Base-by-base conservation (phyloP, 2,888 invertebrate species). In the Lasioglossum pauxillum region DNA sequence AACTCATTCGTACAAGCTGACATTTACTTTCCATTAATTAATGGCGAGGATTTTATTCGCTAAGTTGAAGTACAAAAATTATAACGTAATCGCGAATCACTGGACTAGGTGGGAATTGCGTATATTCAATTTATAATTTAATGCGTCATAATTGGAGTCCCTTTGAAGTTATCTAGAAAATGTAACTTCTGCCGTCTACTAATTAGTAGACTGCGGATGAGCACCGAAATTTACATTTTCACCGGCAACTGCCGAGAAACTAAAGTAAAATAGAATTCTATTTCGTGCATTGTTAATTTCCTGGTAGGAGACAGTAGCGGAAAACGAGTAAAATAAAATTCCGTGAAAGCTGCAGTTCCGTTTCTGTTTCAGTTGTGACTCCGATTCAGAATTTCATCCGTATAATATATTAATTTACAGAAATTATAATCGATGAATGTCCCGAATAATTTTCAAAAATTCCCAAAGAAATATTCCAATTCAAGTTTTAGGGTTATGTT, bases 241-340 rank as follows among this genome's bases (percentile, higher is more conserved):
- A 64, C 27, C 64, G 64, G 5, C 31, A 16, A 64, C 64, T 64
- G 64, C 16, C 16, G 16, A 27, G 64, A 64, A 31, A 31, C 64
- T 31, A 31, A 57, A 64, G 64, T 64, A 27, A 64, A 64, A 64
- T 64, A 64, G 64, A 64, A 64, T 64, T 64, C 64, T 14, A 31
- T 64, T 64, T 64, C 7, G 31, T 7, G 31, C 64, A 31, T 64
- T 64, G 64, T 64, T 64, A 31, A 64, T 31, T 64, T 64, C 1
- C 64, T 64, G 31, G 64, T 64, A 0, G 31, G 1, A 31, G 64
- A 31, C 16, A 31, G 64, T 14, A 14, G 16, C 5, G 7, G 31
- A 1, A 27, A 60, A 60, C 60, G 60, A 60, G 14, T 14, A 2
- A 27, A 27, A 31, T 16, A 31, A 64, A 31, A 64, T 31, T 16